phyloP scores from a whole-genome alignment of 1,140 invertebrate species.

The Bacillus rossius region DNA sequence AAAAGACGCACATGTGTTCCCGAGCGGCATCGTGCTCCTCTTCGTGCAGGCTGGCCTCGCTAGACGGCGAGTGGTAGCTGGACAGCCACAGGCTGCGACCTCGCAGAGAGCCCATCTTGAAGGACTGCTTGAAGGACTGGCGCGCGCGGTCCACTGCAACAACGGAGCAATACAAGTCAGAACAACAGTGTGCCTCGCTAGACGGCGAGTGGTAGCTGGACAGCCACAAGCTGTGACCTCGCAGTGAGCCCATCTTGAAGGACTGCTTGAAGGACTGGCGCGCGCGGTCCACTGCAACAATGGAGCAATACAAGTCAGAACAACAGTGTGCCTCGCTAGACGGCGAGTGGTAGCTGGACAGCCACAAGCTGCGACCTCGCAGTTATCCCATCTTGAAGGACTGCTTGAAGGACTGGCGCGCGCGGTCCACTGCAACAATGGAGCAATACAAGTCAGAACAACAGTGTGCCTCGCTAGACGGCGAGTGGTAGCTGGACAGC shows the following conservation, averaged over 20 bases:
- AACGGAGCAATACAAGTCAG: conserved; percentile 16
- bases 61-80: conserved; percentile 42
- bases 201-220: conserved; percentile 42
- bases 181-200: no score
- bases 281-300: conserved; percentile 57
- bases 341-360: no score
- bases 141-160: conserved; percentile 59
- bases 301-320: no score
- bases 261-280: conserved; percentile 56
- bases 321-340: no score
- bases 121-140: conserved; percentile 53
- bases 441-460: no score
- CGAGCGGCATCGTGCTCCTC: conserved; percentile 43
- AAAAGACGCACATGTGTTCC: no score
- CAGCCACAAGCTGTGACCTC: conserved; percentile 37
- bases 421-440: no score
- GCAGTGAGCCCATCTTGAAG: conserved; percentile 29
- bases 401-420: no score
- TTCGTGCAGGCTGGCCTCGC: conserved; percentile 42
- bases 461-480: conserved; percentile 42
- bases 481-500: conserved; percentile 41
- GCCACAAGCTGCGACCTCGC: no score
- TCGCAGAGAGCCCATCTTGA: conserved; percentile 30
- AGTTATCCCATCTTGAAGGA: no score
- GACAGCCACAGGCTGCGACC: conserved; percentile 38